Conservation (phyloP, 2,888 invertebrate genomes). For the Pogonocherus hispidulus region DNA sequence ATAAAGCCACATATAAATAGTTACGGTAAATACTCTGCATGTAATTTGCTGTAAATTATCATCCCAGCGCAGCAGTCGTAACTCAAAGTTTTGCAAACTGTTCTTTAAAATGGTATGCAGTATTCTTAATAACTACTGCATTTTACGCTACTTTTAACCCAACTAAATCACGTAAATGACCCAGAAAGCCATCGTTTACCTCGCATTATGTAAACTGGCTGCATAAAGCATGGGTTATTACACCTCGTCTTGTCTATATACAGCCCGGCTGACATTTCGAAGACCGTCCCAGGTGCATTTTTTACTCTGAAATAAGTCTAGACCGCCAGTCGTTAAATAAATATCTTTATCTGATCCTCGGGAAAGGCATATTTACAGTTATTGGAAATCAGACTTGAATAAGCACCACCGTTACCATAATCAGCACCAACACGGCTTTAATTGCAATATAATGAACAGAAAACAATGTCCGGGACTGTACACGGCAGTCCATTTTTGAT, state of each 20-base stretch:
- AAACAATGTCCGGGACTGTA: too few relatives aligned
- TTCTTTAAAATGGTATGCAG: too few relatives aligned
- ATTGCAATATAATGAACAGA: too few relatives aligned
- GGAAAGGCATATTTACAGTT: neutral
- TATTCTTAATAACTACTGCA: too few relatives aligned
- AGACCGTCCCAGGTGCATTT: neutral
- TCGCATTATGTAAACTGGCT: slow-evolving; percentile 13
- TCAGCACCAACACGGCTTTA: too few relatives aligned
- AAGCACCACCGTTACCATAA: neutral
- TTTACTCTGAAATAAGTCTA: slow-evolving; percentile 4
- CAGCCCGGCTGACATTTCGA: slow-evolving; percentile 5
- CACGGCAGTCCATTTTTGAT: too few relatives aligned
- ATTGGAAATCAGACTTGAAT: slow-evolving; percentile 3
- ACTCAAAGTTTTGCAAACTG: too few relatives aligned
- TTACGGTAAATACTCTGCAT: too few relatives aligned
- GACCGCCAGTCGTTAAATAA: slow-evolving; percentile 14
- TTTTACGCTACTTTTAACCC: neutral
- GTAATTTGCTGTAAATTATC: too few relatives aligned
- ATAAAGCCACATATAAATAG: too few relatives aligned
- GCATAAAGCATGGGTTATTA: slow-evolving; percentile 12
- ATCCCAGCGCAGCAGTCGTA: too few relatives aligned
- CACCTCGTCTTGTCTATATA: slow-evolving; percentile 11
- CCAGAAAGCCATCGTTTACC: slow-evolving; percentile 26
- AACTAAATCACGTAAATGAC: neutral
- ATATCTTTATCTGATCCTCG: slow-evolving; percentile 10